A percentile compares a stretch with the other conserved stretches of the same genome.
Conservation (phyloP, 2,888 invertebrate genomes). For the Pogonocherus hispidulus region DNA sequence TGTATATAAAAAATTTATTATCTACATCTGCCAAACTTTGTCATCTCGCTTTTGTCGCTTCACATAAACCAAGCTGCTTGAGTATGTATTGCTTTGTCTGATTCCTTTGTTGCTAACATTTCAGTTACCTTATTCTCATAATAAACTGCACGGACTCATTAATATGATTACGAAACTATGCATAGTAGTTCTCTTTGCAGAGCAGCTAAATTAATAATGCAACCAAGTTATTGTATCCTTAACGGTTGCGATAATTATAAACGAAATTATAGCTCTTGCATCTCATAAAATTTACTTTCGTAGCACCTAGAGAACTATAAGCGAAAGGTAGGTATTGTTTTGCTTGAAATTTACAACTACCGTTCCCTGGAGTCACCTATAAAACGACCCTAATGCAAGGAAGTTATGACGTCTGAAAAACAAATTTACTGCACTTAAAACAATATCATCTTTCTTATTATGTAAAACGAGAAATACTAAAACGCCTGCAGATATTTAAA, state of each 20-base stretch:
- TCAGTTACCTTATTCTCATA: too few relatives aligned
- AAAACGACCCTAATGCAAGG: background rate
- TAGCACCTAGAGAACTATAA: slow-evolving; percentile 24
- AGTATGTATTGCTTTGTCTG: too few relatives aligned
- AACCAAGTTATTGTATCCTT: background rate
- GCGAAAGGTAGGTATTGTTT: slow-evolving; percentile 27
- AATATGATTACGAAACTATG: too few relatives aligned
- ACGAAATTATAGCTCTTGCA: slow-evolving; percentile 13
- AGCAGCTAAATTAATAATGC: background rate
- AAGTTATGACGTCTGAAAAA: slow-evolving; percentile 19
- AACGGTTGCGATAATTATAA: background rate
- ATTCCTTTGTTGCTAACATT: too few relatives aligned
- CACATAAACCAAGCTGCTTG: too few relatives aligned
- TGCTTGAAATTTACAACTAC: slow-evolving; percentile 26
- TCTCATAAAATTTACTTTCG: slow-evolving; percentile 19
- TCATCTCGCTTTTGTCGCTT: too few relatives aligned
- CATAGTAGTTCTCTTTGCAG: too few relatives aligned
- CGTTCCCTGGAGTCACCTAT: slow-evolving; percentile 17
- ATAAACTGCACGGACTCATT: too few relatives aligned
- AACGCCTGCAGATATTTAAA: background rate
- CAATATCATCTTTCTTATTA: slow-evolving; percentile 9
- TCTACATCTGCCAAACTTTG: too few relatives aligned
- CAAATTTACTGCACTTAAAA: slow-evolving; percentile 21
- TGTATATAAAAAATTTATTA: too few relatives aligned
- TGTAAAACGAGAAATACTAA: background rate